Evolutionary conservation across 35 echinoderm and acorn worm genomes (phyloP).

Genomic region (Lytechinus pictus): DNA sequence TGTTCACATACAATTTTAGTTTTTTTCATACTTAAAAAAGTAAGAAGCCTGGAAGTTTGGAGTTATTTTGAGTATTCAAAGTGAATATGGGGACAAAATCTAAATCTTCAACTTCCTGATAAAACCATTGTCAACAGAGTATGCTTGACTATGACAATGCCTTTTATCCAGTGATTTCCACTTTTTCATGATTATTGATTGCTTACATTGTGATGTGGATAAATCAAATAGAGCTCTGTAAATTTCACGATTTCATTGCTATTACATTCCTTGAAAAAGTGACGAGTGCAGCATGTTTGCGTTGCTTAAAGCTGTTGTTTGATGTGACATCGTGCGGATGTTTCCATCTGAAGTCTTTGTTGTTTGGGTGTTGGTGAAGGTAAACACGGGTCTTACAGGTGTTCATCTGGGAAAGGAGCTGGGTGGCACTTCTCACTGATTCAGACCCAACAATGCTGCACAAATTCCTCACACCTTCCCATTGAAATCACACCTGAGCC

Average conservation of each 20-base stretch:
- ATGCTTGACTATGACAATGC: not conserved
- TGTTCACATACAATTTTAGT: not conserved
- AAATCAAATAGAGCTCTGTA: not conserved
- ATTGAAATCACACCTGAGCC: conserved; percentile 40
- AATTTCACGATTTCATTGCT: not conserved
- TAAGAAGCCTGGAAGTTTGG: not conserved
- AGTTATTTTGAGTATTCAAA: not conserved
- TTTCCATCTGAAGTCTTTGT: not conserved
- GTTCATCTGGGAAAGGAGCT: conserved; percentile 47
- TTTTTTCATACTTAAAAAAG: not conserved
- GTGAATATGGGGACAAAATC: not conserved
- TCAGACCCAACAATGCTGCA: conserved; percentile 44
- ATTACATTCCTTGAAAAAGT: not conserved
- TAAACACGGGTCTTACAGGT: conserved; percentile 50
- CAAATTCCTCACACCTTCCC: conserved; percentile 39
- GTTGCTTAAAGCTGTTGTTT: not conserved
- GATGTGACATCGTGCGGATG: conserved; percentile 4
- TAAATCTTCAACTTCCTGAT: not conserved
- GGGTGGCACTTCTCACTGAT: conserved; percentile 28
- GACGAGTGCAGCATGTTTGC: conserved; percentile 1
- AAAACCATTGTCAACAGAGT: not conserved
- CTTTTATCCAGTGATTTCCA: not conserved
- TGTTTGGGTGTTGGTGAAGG: conserved; percentile 4
- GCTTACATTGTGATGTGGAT: not conserved
- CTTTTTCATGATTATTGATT: not conserved